Percentiles rank a stretch among this genome's conserved stretches.
Conservation (phyloP, 1,140 invertebrate species). For the Pachyrhynchus sulphureomaculatus region DNA sequence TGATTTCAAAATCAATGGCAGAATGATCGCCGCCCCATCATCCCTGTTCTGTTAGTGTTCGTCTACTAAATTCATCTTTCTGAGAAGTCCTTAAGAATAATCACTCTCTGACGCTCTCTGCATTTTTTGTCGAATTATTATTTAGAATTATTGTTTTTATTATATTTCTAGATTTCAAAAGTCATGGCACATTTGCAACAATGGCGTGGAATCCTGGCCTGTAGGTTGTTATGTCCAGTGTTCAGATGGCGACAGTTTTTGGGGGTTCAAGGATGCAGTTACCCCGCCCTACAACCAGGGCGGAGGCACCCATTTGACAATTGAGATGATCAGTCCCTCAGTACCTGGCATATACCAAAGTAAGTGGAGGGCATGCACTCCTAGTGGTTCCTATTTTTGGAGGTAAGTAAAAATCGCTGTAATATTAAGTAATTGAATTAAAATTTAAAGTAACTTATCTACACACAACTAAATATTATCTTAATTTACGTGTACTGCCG, state of each 20-base stretch:
- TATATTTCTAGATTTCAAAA: constrained; percentile 64
- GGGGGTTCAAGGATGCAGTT: constrained; percentile 56
- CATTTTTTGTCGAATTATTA: too few relatives aligned
- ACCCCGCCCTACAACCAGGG: constrained; percentile 64
- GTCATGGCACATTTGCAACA: constrained; percentile 80
- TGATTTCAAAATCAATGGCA: too few relatives aligned
- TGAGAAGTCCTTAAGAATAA: too few relatives aligned
- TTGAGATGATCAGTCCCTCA: constrained; percentile 70
- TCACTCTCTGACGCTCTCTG: too few relatives aligned
- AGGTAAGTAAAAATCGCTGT: constrained; percentile 56
- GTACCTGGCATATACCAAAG: constrained; percentile 72
- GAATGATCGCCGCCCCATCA: too few relatives aligned
- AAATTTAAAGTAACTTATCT: too few relatives aligned
- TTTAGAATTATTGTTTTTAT: constrained; percentile 2
- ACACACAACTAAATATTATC: too few relatives aligned
- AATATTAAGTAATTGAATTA: constrained; percentile 55
- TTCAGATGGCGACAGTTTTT: constrained; percentile 62
- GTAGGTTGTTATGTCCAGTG: constrained; percentile 71
- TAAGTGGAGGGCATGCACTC: constrained; percentile 81
- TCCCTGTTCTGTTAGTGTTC: too few relatives aligned
- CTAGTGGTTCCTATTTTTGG: constrained; percentile 80
- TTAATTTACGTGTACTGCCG: too few relatives aligned
- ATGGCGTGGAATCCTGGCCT: constrained; percentile 77
- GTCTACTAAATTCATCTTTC: too few relatives aligned
- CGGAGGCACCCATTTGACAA: constrained; percentile 64